Conservation (phyloP, 2,113 vertebrate genomes). For the Tretioscincus oriximinensis region DNA sequence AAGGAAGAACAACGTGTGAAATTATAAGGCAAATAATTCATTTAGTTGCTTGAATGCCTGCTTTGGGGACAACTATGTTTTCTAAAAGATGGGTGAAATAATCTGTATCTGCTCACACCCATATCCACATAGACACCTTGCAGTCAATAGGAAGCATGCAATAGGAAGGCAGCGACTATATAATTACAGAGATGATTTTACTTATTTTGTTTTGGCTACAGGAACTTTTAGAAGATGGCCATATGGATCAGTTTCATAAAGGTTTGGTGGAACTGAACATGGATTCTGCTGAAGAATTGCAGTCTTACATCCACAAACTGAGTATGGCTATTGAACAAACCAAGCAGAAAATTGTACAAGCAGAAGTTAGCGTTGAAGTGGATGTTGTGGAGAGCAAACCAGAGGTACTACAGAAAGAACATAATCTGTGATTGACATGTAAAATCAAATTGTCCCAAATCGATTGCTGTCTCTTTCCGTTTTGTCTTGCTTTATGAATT, state of each 20-base stretch:
- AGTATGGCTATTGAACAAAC: slow-evolving; percentile 87
- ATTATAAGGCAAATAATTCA: too few species aligned
- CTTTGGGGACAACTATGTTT: too few species aligned
- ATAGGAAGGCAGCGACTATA: fast-evolving
- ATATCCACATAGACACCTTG: background rate
- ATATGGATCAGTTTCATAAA: slow-evolving; percentile 89
- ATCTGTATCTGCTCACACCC: too few species aligned
- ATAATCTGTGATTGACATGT: background rate
- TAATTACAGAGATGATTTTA: background rate
- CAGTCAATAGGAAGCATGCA: background rate
- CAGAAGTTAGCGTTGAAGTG: slow-evolving; percentile 78
- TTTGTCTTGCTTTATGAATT: background rate
- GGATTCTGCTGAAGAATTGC: slow-evolving; percentile 96
- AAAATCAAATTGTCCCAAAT: background rate
- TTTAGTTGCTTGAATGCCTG: too few species aligned
- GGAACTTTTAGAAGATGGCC: slow-evolving; percentile 81
- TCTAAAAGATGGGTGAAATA: too few species aligned
- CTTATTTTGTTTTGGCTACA: slow-evolving; percentile 42
- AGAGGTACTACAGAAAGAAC: slow-evolving; percentile 72
- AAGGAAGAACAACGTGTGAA: too few species aligned
- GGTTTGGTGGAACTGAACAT: slow-evolving; percentile 93
- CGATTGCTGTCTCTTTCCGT: background rate
- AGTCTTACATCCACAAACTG: slow-evolving; percentile 94
- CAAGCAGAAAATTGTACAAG: slow-evolving; percentile 83
- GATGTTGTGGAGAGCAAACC: slow-evolving; percentile 83